phyloP scores from a whole-genome alignment of 2,888 invertebrate species.

The Sinodicranocentrus sp. region DNA sequence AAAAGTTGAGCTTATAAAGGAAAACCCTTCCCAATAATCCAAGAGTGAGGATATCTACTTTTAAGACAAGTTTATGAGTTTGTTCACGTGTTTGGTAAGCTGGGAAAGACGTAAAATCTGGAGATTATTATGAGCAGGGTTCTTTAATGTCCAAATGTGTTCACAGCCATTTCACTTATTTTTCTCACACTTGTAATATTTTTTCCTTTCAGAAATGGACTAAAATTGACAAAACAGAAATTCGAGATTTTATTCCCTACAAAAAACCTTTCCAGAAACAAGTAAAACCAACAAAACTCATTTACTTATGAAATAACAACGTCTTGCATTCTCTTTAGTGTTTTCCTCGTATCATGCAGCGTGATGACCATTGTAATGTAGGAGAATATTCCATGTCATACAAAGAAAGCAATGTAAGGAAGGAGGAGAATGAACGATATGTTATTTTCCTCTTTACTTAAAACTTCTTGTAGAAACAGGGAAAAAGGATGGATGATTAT shows the following conservation, averaged over 20 bases:
- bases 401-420: slow-evolving; percentile 7
- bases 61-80: slow-evolving; percentile 40
- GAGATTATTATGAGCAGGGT: slow-evolving; percentile 57
- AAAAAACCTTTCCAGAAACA: too few species aligned
- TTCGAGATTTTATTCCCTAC: too few species aligned
- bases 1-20: slow-evolving; percentile 12
- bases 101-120: slow-evolving; percentile 43
- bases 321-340: too few species aligned
- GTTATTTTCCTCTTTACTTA: slow-evolving; percentile 24
- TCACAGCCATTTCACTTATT: slow-evolving; percentile 40
- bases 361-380: too few species aligned
- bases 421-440: slow-evolving; percentile 23
- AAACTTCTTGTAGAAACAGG: neutral
- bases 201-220: slow-evolving; percentile 17
- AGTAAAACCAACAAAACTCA: too few species aligned
- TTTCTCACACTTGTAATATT: slow-evolving; percentile 37
- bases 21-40: neutral
- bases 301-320: too few species aligned
- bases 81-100: slow-evolving; percentile 47
- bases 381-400: too few species aligned
- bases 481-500: slow-evolving; percentile 61
- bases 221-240: slow-evolving; percentile 1
- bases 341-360: too few species aligned
- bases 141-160: slow-evolving; percentile 61
- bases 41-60: neutral